Conservation (phyloP, 1,140 invertebrate species). For the Tetragonula clypearis region DNA sequence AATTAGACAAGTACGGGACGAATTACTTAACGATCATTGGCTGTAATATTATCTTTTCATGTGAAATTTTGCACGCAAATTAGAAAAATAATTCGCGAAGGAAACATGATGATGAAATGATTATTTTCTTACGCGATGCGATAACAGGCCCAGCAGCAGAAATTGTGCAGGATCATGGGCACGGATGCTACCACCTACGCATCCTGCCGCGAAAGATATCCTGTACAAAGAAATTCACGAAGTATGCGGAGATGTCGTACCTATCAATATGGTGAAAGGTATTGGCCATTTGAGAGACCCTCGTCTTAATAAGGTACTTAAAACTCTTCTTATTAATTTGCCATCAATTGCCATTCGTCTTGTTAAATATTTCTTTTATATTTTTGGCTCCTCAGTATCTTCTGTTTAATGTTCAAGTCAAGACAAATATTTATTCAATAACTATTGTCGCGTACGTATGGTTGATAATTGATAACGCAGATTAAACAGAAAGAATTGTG, state of each 20-base stretch:
- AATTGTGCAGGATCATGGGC: conserved; percentile 72
- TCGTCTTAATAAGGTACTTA: conserved; percentile 85
- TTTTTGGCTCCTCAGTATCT: not conserved
- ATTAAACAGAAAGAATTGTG: too few relatives aligned
- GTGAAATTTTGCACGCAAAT: not conserved
- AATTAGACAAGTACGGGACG: too few relatives aligned
- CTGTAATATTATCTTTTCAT: too few relatives aligned
- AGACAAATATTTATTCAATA: too few relatives aligned
- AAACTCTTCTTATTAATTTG: not conserved
- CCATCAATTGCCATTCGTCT: not conserved
- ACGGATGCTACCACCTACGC: conserved; percentile 68
- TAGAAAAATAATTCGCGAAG: not conserved
- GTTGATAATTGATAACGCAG: too few relatives aligned
- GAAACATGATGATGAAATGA: not conserved
- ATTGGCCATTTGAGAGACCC: conserved; percentile 86
- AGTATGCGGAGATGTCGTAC: conserved; percentile 83
- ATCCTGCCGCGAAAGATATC: conserved; percentile 68
- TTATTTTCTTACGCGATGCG: not conserved
- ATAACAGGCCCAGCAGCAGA: conserved; percentile 65
- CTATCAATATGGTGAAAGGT: conserved; percentile 85
- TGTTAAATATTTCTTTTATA: not conserved
- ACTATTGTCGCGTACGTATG: too few relatives aligned
- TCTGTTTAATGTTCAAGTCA: too few relatives aligned
- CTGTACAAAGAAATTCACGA: conserved; percentile 82
- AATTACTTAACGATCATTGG: too few relatives aligned